Base-by-base conservation (phyloP, 2,113 vertebrate species). In the Leiothrix lutea region DNA sequence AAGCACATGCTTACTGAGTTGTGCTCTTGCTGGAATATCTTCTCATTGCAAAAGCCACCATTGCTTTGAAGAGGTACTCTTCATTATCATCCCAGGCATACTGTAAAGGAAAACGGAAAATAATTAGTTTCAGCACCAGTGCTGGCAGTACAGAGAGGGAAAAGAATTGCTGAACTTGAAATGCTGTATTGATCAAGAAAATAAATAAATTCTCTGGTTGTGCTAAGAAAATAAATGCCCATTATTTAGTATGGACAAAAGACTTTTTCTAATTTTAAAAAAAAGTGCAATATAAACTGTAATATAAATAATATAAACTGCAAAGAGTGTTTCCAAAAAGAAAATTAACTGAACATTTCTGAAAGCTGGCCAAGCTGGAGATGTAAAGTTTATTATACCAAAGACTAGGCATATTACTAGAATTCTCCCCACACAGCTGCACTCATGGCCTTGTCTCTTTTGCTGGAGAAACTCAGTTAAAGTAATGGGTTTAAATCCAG, bases 11-110 rank as follows among this genome's bases (percentile, higher is more conserved):
- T 99, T 98, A 99, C 99, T 98, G 67, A 77, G 98, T 99, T 25
- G 79, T 28, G 74, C 95, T 96, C 47, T 95, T 94, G 5, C 86
- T 87, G 77, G 94, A 93, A 71, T 97, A 94, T 72, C 57, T 98
- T 95, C 98, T 98, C 99, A 99, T 99, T 64, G 99, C 98, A 94
- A 98, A 99, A 79, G 99, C 99, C 95, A 99, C 80, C 80, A 98
- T 95, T 2, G 99, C 98, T 97, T 94, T 98, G 97, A 99, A 99
- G 45, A 99, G 97, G 96, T 98, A 99, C 93, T 98, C 98, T 95
- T 99, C 99, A 94, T 97, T 98, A 38, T 97, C 80, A 94, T 99
- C 98, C 99, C 99, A 99, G 26, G 73, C 72, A 40, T 99, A 99
- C 99, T 99, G 98, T 75, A 97, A 98, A 97, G 58, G 42, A 89